Percentiles rank a stretch among this genome's conserved stretches.
phyloP scores from a whole-genome alignment of 2,797 vertebrate species.

The Kryptopterus vitreolus region DNA sequence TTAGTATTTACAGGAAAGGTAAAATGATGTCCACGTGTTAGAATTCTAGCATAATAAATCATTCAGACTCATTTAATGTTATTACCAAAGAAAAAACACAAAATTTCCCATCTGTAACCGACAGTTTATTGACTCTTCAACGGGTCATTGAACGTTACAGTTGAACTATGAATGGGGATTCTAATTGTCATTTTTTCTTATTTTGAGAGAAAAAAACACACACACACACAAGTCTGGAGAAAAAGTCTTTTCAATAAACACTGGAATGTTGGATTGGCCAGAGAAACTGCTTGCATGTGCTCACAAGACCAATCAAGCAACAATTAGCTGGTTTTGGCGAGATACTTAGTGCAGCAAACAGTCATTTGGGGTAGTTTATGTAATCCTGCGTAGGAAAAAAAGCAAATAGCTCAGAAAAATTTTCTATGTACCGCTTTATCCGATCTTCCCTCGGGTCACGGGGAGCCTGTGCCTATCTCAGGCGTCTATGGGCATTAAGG shows the following conservation, averaged over 20 bases:
- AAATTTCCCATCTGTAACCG: not conserved
- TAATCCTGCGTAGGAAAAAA: constrained; percentile 15
- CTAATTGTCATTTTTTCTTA: not conserved
- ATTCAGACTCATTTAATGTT: not conserved
- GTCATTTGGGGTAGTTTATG: constrained; percentile 13
- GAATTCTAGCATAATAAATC: not conserved
- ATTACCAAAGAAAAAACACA: too few species aligned
- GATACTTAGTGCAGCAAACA: not conserved
- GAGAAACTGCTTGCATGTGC: constrained; percentile 61
- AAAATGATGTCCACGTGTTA: not conserved
- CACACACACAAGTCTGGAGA: constrained; percentile 28
- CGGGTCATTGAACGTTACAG: not conserved
- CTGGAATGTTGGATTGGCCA: not conserved
- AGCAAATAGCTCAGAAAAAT: not conserved
- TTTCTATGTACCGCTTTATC: too few species aligned
- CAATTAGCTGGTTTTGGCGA: constrained; percentile 42
- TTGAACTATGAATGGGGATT: not conserved
- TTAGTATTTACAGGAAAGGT: not conserved
- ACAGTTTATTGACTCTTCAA: not conserved
- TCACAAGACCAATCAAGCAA: constrained; percentile 50
- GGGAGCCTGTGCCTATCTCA: too few species aligned
- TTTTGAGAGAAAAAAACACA: constrained; percentile 1
- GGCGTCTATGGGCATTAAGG: too few species aligned
- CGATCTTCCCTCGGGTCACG: too few species aligned
- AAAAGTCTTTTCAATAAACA: constrained; percentile 12